Evolutionary conservation across 23 tunicate genomes (phyloP), one percentile per base, ranked within the genome.

Genomic region (Corella eumyota): DNA sequence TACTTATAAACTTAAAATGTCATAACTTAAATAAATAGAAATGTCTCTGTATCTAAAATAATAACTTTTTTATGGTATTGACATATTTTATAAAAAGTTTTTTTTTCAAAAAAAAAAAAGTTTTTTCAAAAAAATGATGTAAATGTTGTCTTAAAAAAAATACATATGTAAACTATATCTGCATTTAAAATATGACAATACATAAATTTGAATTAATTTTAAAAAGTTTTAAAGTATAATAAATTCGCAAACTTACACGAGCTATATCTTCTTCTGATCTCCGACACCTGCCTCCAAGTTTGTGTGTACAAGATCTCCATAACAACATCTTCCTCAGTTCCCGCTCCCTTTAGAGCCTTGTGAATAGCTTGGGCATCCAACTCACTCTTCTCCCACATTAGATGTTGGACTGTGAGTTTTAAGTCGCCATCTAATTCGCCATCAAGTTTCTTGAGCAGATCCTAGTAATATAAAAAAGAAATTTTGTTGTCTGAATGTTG

Each of bases 261-360:
- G 0, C 54, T 29, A 63, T 92, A 92, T n/a, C 66, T 63, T 24
- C 48, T 59, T 47, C 77, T 83, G 57, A 92, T 92, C 11, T 82
- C 73, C 0, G 60, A 38, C 9, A 92, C 73, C 30, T 83, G 81
- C 21, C 38, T 58, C 53, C 80, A 77, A 0, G 66, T 49, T 61
- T 92, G 79, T 0, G 99, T 92, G 93, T 88, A 92, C 34, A 92
- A 36, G n/a, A 92, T 77, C 53, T 92, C 98, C 11, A 92, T 75
- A 11, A 92, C 67, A 6, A 67, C 77, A 19, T 75, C 85, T 49
- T 92, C 98, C 40, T 92, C 99, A 5, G 99, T 92, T 23, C 87
- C 93, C 30, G 76, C 58, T 37, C 98, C 98, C 64, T 92, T 83
- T 67, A 92, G 51, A 9, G 98, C 98, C 46, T 92, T 92, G 20